These are phyloP conservation scores for Pissodes strobi DNA, from an alignment of 1,140 invertebrate species.

Conservation along the genomic window DNA sequence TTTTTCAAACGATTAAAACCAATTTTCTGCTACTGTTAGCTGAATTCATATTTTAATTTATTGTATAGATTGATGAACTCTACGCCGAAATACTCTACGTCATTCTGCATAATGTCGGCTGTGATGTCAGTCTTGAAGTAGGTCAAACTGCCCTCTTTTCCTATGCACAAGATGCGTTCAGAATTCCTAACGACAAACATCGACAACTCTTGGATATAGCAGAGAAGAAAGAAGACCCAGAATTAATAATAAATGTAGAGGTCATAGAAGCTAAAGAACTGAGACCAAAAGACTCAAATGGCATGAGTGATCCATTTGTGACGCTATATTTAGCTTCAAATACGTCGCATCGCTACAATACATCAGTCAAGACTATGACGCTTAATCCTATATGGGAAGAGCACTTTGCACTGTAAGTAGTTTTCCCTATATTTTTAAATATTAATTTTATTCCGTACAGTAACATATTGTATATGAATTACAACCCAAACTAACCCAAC, in stretches of 20 bases:
- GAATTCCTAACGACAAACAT: conserved; percentile 76
- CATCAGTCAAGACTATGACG: conserved; percentile 87
- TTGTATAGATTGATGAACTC: conserved; percentile 85
- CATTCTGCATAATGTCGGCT: conserved; percentile 87
- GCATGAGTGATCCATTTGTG: conserved; percentile 94
- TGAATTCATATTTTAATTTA: too few species aligned
- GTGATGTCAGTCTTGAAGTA: conserved; percentile 70
- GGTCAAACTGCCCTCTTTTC: conserved; percentile 73
- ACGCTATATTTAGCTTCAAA: conserved; percentile 80
- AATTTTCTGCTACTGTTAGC: too few species aligned
- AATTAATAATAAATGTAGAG: conserved; percentile 89
- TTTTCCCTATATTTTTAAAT: background rate
- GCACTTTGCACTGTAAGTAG: conserved; percentile 93
- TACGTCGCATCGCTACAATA: conserved; percentile 78
- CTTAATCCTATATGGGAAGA: conserved; percentile 95
- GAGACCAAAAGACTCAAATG: conserved; percentile 93
- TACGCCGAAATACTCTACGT: conserved; percentile 92
- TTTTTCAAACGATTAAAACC: too few species aligned
- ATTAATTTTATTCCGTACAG: background rate
- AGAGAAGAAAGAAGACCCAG: conserved; percentile 81
- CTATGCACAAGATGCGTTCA: conserved; percentile 88
- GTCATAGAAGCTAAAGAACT: conserved; percentile 92
- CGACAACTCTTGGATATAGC: conserved; percentile 69
- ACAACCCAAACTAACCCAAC: too few species aligned
- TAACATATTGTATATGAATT: too few species aligned